Conservation (phyloP, 2,113 vertebrate species). For the Aplodontia rufa region DNA sequence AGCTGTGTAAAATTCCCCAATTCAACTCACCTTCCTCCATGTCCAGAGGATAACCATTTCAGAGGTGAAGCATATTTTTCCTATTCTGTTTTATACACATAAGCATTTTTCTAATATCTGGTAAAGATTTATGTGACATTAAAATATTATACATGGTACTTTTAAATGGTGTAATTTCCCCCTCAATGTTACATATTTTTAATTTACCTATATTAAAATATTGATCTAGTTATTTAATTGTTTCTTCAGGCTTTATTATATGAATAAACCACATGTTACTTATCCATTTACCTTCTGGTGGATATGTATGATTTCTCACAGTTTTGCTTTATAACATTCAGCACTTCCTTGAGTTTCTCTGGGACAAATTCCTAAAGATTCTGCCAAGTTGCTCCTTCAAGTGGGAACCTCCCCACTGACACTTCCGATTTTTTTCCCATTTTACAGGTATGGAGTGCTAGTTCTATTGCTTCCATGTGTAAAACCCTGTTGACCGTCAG, state of each 20-base stretch:
- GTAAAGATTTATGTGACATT: background rate
- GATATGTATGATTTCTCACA: background rate
- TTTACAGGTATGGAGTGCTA: background rate
- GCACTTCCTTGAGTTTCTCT: background rate
- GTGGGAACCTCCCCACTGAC: background rate
- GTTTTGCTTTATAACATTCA: background rate
- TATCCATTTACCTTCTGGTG: background rate
- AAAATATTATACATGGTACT: background rate
- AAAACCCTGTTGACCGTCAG: background rate
- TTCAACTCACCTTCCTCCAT: background rate
- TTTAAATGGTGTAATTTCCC: background rate
- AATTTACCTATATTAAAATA: background rate
- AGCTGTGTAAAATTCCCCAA: background rate
- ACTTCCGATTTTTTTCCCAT: background rate
- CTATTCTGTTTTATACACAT: background rate
- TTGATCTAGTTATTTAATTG: background rate
- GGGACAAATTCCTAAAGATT: background rate
- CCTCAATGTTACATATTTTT: background rate
- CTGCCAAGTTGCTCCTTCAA: background rate
- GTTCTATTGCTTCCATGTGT: background rate
- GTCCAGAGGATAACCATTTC: background rate
- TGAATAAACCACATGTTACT: background rate
- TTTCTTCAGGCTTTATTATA: background rate
- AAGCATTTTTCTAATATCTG: constrained; percentile 17
- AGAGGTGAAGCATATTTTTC: background rate